A percentile compares a stretch with the other conserved stretches of the same genome.
Conservation (phyloP, 2,113 vertebrate species). For the Ceyx melanurus region DNA sequence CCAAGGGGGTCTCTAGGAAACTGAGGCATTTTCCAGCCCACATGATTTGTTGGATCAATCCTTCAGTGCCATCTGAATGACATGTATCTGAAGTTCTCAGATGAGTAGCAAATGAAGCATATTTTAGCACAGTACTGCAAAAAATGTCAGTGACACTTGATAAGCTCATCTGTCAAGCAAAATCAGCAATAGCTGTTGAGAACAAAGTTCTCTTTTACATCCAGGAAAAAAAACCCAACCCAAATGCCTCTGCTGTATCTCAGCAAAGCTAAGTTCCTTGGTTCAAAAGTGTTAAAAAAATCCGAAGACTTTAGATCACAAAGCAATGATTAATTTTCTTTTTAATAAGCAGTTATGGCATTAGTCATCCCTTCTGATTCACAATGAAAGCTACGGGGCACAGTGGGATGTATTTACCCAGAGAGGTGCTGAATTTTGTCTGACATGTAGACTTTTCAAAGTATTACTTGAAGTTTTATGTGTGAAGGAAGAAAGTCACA, state of each 20-base stretch:
- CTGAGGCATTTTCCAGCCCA: conserved; percentile 47
- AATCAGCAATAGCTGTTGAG: conserved; percentile 15
- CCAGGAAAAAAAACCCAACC: background rate
- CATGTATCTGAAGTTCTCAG: conserved; percentile 40
- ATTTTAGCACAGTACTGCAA: conserved; percentile 50
- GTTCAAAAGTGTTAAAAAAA: conserved; percentile 41
- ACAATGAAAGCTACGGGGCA: conserved; percentile 52
- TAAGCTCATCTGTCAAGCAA: conserved; percentile 51
- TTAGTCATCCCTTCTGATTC: conserved; percentile 73
- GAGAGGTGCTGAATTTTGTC: conserved; percentile 42
- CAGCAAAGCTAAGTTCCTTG: conserved; percentile 1
- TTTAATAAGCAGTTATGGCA: conserved; percentile 56
- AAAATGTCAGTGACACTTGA: conserved; percentile 48
- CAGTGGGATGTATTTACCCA: conserved; percentile 29
- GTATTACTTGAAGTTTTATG: conserved; percentile 27
- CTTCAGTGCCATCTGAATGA: conserved; percentile 29
- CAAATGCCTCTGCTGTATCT: background rate
- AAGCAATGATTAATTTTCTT: conserved; percentile 56
- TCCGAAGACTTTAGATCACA: conserved; percentile 26
- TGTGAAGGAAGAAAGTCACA: background rate
- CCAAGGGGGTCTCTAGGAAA: conserved; percentile 36
- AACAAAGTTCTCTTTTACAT: conserved; percentile 17
- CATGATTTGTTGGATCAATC: conserved; percentile 13
- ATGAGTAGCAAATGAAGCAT: conserved; percentile 52
- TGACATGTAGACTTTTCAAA: conserved; percentile 29